Conservation (phyloP, 2,797 vertebrate genomes). For the Etheostoma nigrum region DNA sequence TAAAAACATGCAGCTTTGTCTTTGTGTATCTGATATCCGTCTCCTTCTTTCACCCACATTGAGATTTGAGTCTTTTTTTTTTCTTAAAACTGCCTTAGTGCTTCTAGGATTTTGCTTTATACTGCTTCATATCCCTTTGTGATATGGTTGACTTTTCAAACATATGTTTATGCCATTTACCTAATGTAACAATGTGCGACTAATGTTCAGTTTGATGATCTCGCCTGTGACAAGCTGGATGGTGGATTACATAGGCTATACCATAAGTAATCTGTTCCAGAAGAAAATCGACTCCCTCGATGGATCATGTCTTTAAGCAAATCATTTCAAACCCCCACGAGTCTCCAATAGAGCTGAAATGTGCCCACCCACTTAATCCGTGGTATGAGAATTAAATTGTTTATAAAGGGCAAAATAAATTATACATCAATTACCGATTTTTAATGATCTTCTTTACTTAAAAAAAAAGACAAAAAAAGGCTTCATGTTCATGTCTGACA, state of each 20-base stretch:
- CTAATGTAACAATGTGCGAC: constrained; percentile 59
- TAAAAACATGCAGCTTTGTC: constrained; percentile 26
- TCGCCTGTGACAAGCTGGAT: constrained; percentile 39
- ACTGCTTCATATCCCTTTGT: constrained; percentile 31
- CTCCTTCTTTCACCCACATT: constrained; percentile 20
- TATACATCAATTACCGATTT: no score
- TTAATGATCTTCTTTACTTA: background rate
- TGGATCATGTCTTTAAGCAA: constrained; percentile 26
- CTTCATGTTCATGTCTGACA: background rate
- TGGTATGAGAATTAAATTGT: no score
- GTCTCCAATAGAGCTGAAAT: no score
- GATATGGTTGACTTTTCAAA: constrained; percentile 37
- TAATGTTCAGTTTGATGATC: constrained; percentile 58
- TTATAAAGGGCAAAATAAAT: no score
- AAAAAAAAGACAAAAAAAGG: background rate
- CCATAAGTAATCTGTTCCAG: constrained; percentile 50
- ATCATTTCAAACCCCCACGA: constrained; percentile 25
- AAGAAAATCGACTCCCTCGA: constrained; percentile 33
- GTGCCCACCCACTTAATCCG: no score
- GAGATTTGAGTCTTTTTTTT: constrained; percentile 6
- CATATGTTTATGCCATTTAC: constrained; percentile 49
- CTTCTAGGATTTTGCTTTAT: constrained; percentile 25
- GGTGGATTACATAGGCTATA: constrained; percentile 44
- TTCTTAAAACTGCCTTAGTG: background rate
- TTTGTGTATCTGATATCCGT: constrained; percentile 38